These are phyloP conservation scores for Notiomystis cincta DNA, from an alignment of 2,113 vertebrate species.

Conservation along the genomic window DNA sequence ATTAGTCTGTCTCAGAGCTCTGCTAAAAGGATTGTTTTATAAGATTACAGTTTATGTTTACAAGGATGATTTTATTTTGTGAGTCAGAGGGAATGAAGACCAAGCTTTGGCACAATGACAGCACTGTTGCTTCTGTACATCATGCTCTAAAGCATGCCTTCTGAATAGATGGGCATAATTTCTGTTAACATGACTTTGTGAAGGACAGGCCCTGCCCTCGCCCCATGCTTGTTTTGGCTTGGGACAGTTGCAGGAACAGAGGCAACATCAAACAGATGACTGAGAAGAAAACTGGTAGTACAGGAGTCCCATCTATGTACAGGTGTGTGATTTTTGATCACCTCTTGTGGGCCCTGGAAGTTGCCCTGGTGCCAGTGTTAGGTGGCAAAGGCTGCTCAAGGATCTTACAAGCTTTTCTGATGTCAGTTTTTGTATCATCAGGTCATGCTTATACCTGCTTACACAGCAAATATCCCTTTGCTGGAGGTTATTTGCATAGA, in stretches of 20 bases:
- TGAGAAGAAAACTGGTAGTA: neutral
- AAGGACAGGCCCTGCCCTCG: neutral
- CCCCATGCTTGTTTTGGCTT: neutral
- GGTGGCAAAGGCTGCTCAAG: neutral
- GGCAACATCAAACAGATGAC: neutral
- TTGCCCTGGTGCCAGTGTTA: neutral
- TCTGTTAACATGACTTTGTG: neutral
- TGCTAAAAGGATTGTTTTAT: neutral
- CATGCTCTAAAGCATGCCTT: neutral
- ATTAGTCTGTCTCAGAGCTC: neutral
- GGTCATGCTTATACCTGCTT: neutral
- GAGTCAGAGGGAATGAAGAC: neutral
- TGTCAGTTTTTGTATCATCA: neutral
- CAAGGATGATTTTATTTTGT: slow-evolving; percentile 20
- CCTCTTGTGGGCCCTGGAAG: neutral
- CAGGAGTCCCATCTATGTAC: neutral
- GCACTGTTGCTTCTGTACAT: neutral
- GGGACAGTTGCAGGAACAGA: neutral
- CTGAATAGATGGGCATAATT: neutral
- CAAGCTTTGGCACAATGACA: neutral
- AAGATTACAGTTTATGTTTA: slow-evolving; percentile 10
- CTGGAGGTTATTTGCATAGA: neutral
- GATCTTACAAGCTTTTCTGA: neutral
- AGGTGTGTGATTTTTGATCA: neutral
- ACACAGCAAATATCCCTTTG: neutral